Evolutionary conservation across 2,797 vertebrate species (phyloP).

Genomic region (Gymnothorax javanicus): DNA sequence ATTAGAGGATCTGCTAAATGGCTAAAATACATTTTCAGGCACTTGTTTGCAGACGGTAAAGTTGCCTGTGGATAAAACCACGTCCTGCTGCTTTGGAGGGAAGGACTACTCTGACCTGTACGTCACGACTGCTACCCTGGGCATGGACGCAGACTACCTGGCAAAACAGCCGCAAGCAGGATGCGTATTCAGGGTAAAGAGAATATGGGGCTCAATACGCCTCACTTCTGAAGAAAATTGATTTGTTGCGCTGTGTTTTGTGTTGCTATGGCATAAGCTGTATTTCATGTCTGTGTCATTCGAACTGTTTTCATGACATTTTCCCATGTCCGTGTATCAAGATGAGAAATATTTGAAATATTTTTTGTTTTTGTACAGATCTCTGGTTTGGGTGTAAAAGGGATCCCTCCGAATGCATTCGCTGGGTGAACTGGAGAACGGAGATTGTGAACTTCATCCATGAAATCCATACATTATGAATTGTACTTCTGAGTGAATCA

Average conservation of each 20-base stretch:
- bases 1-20: background rate
- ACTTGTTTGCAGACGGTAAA: constrained; percentile 82
- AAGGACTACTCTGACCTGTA: constrained; percentile 87
- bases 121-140: constrained; percentile 81
- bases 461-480: background rate
- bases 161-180: constrained; percentile 80
- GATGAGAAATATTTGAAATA: background rate
- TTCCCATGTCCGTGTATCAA: background rate
- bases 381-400: constrained; percentile 81
- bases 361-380: constrained; percentile 63
- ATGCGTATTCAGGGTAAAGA: constrained; percentile 84
- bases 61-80: constrained; percentile 82
- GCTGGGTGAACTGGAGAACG: constrained; percentile 63
- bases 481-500: background rate
- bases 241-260: background rate
- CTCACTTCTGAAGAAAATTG: background rate
- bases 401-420: constrained; percentile 74
- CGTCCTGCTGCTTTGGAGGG: constrained; percentile 92
- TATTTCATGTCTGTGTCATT: background rate
- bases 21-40: constrained; percentile 64
- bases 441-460: background rate
- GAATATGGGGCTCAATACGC: background rate
- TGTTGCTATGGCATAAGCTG: background rate
- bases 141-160: constrained; percentile 69
- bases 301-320: background rate